Evolutionary conservation across 2,888 invertebrate species (phyloP), one percentile per base, ranked within the genome.

Genomic region (Aphodius granarius): DNA sequence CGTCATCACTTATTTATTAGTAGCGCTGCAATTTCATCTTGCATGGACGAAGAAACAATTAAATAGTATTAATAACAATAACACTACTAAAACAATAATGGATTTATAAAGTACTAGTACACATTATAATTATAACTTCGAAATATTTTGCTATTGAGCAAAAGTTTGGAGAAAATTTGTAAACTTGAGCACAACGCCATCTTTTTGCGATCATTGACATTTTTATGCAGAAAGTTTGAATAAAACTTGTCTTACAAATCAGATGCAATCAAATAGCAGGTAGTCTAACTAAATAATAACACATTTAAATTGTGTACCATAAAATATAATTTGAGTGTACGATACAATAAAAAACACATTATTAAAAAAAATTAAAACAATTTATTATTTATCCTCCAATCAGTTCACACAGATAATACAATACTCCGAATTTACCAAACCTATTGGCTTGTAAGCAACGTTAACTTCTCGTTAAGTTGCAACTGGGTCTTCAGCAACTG

Each of bases 401-500:
- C 43, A 43, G 43, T 13, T 2, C 13, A 43, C 43, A 43, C 43
- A 43, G 43, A 43, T 43, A 43, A 43, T 43, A 43, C 43, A 43
- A 43, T 13, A 43, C 43, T 43, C 43, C 43, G 13, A 43, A 43
- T 0, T 9, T 9, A 1, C 43, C 2, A 3, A 43, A 43, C 43
- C 43, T 43, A 43, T 13, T 43, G 43, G 13, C 43, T 43, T 68
- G 95, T 95, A 80, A 96, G 90, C 81, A 95, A 91, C 5, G 95
- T 95, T 68, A 99, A 91, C 88, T 98, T 98, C 88, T 99, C 99
- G 88, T 98, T 98, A 74, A 99, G 90, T 84, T 97, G 95, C 83
- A 99, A 91, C 88, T 99, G 98, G 1, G 98, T 97, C 89, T 97
- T 97, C 84, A 97, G 96, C 77, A 99, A 90, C 85, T 98, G 98